A percentile compares a stretch with the other conserved stretches of the same genome.
These are phyloP conservation scores for Drosophila cognata DNA, from an alignment of 2,888 invertebrate species.

Conservation along the genomic window DNA sequence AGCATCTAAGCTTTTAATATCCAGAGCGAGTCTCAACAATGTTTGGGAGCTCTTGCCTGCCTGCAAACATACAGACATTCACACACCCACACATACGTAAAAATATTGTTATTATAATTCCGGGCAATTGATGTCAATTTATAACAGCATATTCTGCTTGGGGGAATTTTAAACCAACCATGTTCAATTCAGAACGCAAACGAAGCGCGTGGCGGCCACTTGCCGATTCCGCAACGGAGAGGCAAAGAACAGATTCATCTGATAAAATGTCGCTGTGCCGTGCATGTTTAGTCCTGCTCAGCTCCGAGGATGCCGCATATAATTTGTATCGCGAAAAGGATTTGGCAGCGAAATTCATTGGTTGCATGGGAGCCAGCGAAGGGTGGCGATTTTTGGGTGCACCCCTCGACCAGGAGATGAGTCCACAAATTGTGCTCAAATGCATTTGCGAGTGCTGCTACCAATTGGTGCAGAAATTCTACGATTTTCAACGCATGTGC, in stretches of 20 bases:
- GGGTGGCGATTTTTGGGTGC: not conserved
- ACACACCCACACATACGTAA: not conserved
- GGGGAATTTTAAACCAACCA: slow-evolving; percentile 30
- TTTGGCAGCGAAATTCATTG: slow-evolving; percentile 66
- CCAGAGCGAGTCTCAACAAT: slow-evolving; percentile 47
- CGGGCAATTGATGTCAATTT: slow-evolving; percentile 69
- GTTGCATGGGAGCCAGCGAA: slow-evolving; percentile 44
- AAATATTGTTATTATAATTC: slow-evolving; percentile 47
- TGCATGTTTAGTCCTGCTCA: slow-evolving; percentile 66
- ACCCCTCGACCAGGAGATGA: slow-evolving; percentile 38
- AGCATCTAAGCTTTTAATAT: slow-evolving; percentile 60
- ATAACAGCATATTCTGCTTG: slow-evolving; percentile 19
- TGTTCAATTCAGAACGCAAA: slow-evolving; percentile 55
- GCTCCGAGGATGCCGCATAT: slow-evolving; percentile 41
- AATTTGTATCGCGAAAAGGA: slow-evolving; percentile 57
- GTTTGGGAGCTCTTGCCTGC: slow-evolving; percentile 12
- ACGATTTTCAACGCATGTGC: slow-evolving; percentile 79
- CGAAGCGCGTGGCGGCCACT: slow-evolving; percentile 42
- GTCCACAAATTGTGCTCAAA: slow-evolving; percentile 56
- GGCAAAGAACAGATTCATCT: not conserved
- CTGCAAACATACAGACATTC: not conserved
- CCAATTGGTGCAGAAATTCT: slow-evolving; percentile 69
- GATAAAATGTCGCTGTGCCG: slow-evolving; percentile 59
- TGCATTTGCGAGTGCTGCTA: slow-evolving; percentile 74
- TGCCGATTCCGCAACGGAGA: slow-evolving; percentile 30